Percentiles rank a stretch among this genome's conserved stretches.
Evolutionary conservation across 2,113 vertebrate species (phyloP).

Genomic region (Apteryx mantelli): DNA sequence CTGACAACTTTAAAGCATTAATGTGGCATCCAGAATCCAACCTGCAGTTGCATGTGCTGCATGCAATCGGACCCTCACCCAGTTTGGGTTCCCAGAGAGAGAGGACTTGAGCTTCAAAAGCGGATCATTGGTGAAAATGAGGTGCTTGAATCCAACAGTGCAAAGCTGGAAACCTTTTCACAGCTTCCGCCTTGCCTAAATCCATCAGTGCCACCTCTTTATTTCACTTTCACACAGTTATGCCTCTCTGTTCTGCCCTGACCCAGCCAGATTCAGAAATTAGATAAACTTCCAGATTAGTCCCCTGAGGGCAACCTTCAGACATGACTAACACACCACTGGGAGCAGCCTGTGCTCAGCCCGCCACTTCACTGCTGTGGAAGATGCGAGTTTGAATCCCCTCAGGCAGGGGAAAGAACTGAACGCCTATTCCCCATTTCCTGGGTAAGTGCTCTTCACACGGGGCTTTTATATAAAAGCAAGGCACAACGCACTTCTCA

Average conservation of each 20-base stretch:
- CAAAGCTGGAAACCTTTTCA: neutral
- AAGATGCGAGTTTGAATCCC: neutral
- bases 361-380: neutral
- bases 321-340: neutral
- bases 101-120: neutral
- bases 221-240: neutral
- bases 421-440: neutral
- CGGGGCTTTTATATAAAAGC: neutral
- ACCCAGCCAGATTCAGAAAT: neutral
- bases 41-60: neutral
- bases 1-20: neutral
- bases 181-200: neutral
- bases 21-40: neutral
- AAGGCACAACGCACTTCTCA: neutral
- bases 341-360: neutral
- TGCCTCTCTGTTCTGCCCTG: neutral
- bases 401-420: neutral
- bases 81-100: rapidly evolving
- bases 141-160: neutral
- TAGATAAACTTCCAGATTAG: neutral
- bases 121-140: neutral
- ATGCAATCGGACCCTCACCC: neutral
- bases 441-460: neutral
- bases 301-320: neutral
- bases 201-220: neutral